These are phyloP conservation scores for Ferrisia virgata DNA, from an alignment of 2,888 invertebrate species.

Conservation along the genomic window DNA sequence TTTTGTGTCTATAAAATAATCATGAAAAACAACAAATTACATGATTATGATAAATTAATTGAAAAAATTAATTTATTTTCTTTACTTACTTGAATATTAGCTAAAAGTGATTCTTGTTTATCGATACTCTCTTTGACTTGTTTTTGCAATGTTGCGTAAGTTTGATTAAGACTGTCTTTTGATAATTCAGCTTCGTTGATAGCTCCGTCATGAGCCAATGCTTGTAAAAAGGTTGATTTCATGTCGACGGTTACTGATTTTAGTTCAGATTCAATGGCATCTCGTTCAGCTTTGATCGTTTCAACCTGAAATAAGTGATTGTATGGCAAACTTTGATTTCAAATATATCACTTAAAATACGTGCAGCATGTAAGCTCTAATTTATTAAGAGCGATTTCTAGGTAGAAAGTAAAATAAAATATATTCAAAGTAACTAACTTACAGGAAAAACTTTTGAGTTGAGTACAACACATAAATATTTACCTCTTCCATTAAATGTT, in stretches of 20 bases:
- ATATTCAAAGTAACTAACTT: too few species aligned
- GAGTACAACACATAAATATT: slow-evolving; percentile 48
- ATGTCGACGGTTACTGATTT: slow-evolving; percentile 77
- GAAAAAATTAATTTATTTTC: too few species aligned
- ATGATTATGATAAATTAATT: too few species aligned
- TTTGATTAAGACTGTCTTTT: slow-evolving; percentile 67
- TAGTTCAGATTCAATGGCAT: slow-evolving; percentile 81
- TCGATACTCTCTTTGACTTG: slow-evolving; percentile 73
- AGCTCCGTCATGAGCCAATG: slow-evolving; percentile 72
- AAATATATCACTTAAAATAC: too few species aligned
- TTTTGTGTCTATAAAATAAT: slow-evolving; percentile 56
- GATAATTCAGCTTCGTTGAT: slow-evolving; percentile 74
- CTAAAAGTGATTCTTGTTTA: slow-evolving; percentile 68
- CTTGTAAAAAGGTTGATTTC: slow-evolving; percentile 73
- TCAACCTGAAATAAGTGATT: slow-evolving; percentile 64
- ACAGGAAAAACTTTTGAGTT: too few species aligned
- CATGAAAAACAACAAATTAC: background rate
- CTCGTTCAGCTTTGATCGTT: slow-evolving; percentile 81
- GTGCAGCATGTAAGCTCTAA: too few species aligned
- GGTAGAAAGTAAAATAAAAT: too few species aligned
- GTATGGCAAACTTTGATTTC: background rate
- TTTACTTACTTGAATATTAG: slow-evolving; percentile 63
- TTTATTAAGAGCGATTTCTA: too few species aligned
- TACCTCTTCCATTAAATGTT: slow-evolving; percentile 74
- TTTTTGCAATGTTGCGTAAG: slow-evolving; percentile 73